Evolutionary conservation across 2,113 vertebrate genomes (phyloP), one percentile per base, ranked within the genome.

Genomic region (Willisornis vidua): DNA sequence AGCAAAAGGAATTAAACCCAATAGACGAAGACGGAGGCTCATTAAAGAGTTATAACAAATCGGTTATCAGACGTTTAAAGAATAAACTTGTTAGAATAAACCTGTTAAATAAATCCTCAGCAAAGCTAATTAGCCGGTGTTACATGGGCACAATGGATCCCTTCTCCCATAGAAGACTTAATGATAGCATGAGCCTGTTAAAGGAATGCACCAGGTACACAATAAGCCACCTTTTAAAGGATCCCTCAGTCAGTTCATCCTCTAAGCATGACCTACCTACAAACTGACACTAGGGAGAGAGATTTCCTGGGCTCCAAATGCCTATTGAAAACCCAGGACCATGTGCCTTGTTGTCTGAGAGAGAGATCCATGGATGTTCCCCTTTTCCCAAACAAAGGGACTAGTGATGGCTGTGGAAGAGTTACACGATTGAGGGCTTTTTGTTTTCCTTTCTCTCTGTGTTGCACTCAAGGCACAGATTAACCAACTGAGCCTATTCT

Each of bases 31-130:
- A 96, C 90, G 94, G 93, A 96, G 90, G 65, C 93, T 98, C 97
- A 95, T 98, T 98, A 98, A 90, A 84, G 94, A 94, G 94, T 97
- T 96, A 93, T 28, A 96, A 97, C 96, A 97, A 96, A 97, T 97
- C 95, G 73, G 95, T 96, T 98, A 97, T 97, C 97, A 97, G 97
- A 70, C 63, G 1, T 93, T 97, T 96, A 97, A 97, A 96, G 97
- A 97, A 97, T 94, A 96, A 86, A 95, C 95, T 97, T 96, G 96
- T 97, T 97, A 97, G 97, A 97, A 97, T 97, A 97, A 98, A 95
- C 96, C 98, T 97, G 97, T 97, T 97, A 98, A 96, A 96, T 95
- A 96, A 98, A 98, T 94, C 94, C 97, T 89, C 88, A 68, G 96
- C 57, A 73, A 91, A 97, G 96, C 93, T 97, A 98, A 98, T 98